Conservation (phyloP, 2,113 vertebrate genomes). For the Pachycephala philippinensis region DNA sequence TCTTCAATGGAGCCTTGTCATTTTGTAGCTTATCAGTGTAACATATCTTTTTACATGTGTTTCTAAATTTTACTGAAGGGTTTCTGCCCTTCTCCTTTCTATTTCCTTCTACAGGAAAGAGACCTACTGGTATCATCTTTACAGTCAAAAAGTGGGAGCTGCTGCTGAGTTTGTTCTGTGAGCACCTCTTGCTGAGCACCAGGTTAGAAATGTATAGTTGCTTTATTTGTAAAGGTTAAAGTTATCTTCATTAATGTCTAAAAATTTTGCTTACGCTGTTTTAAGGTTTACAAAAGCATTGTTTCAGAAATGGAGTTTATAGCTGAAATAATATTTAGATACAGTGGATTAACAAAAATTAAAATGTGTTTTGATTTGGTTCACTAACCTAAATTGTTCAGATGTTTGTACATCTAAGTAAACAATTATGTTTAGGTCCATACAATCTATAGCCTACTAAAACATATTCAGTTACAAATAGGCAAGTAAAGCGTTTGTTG, state of each 20-base stretch:
- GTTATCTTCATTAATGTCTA: not conserved
- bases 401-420: not conserved
- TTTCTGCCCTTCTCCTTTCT: not conserved
- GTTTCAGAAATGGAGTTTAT: not conserved
- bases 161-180: not conserved
- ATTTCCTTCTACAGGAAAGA: not conserved
- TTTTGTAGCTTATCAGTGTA: not conserved
- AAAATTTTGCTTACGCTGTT: not conserved
- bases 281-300: not conserved
- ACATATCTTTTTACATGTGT: not conserved
- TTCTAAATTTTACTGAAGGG: not conserved
- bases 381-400: not conserved
- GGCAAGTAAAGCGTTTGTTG: not conserved
- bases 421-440: not conserved
- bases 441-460: not conserved
- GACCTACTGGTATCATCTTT: not conserved
- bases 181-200: not conserved
- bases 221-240: not conserved
- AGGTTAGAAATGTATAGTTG: conserved; percentile 19
- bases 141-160: not conserved
- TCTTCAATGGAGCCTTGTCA: not conserved
- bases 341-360: not conserved
- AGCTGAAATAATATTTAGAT: not conserved
- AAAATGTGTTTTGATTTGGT: not conserved
- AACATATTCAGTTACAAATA: not conserved